A percentile compares a stretch with the other conserved stretches of the same genome.
Evolutionary conservation across 1,140 invertebrate genomes (phyloP).

Genomic region (Drosophila malerkotliana): DNA sequence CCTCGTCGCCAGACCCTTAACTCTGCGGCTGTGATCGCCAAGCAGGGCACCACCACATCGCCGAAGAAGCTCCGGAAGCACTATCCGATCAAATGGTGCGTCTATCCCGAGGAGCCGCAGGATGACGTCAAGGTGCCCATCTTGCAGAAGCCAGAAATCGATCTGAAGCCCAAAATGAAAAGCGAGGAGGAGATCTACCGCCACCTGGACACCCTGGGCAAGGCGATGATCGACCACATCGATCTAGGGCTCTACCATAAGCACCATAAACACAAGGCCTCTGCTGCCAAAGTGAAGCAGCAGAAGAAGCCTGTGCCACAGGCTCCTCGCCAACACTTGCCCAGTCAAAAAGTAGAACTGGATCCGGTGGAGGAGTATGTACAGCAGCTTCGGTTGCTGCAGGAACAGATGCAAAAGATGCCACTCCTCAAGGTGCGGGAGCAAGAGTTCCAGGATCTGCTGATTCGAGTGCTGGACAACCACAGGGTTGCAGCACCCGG

Average conservation of each 20-base stretch:
- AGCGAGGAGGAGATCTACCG: background rate
- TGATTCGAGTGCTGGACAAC: no score
- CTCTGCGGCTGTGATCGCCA: no score
- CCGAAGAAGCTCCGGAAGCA: background rate
- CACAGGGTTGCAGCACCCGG: no score
- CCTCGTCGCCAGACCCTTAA: background rate
- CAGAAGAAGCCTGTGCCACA: no score
- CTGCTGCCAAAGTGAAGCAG: no score
- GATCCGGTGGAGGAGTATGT: no score
- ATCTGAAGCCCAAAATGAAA: background rate
- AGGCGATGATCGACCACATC: background rate
- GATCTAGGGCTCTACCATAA: background rate
- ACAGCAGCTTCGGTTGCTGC: no score
- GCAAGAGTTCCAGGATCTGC: no score
- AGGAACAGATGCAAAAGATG: no score
- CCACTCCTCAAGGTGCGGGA: no score
- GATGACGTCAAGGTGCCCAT: background rate
- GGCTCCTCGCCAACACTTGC: no score
- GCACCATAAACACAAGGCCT: background rate
- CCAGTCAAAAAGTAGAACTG: no score
- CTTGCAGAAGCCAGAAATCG: background rate
- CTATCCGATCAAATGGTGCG: background rate
- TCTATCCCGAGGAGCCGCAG: background rate
- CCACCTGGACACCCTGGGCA: background rate
- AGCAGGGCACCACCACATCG: background rate